Percentiles rank a stretch among this genome's conserved stretches.
Evolutionary conservation across 2,797 vertebrate genomes (phyloP).

Genomic region (Peromyscus eremicus): DNA sequence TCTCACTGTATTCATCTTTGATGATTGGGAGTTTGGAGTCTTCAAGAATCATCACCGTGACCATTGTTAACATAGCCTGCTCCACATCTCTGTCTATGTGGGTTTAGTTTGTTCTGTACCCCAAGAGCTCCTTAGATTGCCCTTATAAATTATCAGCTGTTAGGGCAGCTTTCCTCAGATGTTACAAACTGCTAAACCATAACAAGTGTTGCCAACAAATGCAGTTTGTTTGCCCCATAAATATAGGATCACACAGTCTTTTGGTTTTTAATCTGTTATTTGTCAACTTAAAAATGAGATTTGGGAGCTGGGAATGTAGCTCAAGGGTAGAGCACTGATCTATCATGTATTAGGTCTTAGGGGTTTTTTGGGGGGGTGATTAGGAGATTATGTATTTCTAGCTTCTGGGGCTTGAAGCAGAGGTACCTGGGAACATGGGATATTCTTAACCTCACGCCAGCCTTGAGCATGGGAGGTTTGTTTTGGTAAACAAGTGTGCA

Average conservation of each 20-base stretch:
- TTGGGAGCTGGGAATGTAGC: neutral
- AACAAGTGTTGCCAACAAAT: neutral
- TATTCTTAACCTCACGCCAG: neutral
- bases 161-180: neutral
- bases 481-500: neutral
- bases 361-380: neutral
- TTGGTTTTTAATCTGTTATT: neutral
- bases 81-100: neutral
- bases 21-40: conserved; percentile 18
- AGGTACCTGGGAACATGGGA: neutral
- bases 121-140: neutral
- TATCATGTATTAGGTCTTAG: neutral
- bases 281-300: conserved; percentile 24
- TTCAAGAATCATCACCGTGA: conserved; percentile 23
- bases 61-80: neutral
- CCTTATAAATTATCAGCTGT: neutral
- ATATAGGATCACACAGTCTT: neutral
- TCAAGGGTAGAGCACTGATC: neutral
- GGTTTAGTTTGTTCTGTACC: neutral
- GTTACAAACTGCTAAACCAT: neutral
- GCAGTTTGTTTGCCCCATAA: neutral
- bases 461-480: neutral
- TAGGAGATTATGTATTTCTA: conserved; percentile 11
- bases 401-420: neutral
- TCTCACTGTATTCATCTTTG: conserved; percentile 39